A percentile compares a stretch with the other conserved stretches of the same genome.
Evolutionary conservation across 2,113 vertebrate species (phyloP).

Genomic region (Elephantulus edwardii): DNA sequence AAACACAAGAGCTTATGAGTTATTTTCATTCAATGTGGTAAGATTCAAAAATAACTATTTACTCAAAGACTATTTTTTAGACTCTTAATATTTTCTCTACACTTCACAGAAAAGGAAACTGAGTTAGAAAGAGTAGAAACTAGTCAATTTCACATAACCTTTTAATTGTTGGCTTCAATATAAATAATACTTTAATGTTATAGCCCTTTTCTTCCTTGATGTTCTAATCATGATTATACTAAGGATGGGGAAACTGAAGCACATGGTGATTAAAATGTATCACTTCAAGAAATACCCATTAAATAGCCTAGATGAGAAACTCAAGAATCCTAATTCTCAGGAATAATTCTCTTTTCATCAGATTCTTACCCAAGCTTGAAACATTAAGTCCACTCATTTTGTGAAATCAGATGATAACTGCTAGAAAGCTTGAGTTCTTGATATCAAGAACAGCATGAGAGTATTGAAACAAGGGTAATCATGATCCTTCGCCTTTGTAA

Average conservation of each 20-base stretch:
- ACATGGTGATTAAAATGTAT: neutral
- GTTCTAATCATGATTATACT: slow-evolving; percentile 11
- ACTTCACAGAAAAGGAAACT: slow-evolving; percentile 8
- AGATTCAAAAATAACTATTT: slow-evolving; percentile 58
- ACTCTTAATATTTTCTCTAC: slow-evolving; percentile 2
- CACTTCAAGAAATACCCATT: neutral
- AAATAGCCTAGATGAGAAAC: slow-evolving; percentile 19
- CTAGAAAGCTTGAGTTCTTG: neutral
- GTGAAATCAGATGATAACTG: neutral
- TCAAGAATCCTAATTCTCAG: neutral
- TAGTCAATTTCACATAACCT: neutral
- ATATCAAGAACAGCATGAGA: neutral
- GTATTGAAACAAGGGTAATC: neutral
- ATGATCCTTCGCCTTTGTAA: neutral
- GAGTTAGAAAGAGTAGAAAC: neutral
- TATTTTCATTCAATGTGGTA: neutral
- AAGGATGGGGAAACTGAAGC: slow-evolving; percentile 18
- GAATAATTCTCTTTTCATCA: neutral
- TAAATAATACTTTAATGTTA: slow-evolving; percentile 36
- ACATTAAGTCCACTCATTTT: slow-evolving; percentile 41
- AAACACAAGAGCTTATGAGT: slow-evolving; percentile 42
- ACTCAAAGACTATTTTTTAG: slow-evolving; percentile 15
- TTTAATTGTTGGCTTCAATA: slow-evolving; percentile 7
- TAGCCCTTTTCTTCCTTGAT: slow-evolving; percentile 38
- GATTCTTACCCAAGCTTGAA: slow-evolving; percentile 25